A percentile compares a stretch with the other conserved stretches of the same genome.
Evolutionary conservation across 2,888 invertebrate genomes (phyloP).

Genomic region (Dryococelus australis): DNA sequence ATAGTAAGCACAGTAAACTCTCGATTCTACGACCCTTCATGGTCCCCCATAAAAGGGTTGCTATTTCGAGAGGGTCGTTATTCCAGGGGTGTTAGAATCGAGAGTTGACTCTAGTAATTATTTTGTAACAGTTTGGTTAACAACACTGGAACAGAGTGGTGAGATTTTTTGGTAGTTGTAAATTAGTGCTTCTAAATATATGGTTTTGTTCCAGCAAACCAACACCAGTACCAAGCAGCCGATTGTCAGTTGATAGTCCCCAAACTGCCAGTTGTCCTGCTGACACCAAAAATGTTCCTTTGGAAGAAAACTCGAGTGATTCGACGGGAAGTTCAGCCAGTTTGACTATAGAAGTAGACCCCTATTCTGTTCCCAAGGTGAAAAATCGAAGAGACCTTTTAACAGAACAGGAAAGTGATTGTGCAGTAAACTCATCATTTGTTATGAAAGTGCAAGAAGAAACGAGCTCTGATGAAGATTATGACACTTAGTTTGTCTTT

Average conservation of each 20-base stretch:
- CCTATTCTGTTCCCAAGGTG: background rate
- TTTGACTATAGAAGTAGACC: background rate
- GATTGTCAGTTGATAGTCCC: background rate
- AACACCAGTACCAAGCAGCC: background rate
- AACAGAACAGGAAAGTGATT: background rate
- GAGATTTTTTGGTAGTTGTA: too few species aligned
- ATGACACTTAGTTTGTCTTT: background rate
- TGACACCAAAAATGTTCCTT: background rate
- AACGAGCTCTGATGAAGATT: background rate
- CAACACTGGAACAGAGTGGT: too few species aligned
- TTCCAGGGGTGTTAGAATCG: too few species aligned
- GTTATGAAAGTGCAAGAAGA: background rate
- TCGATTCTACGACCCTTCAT: too few species aligned
- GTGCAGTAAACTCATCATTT: background rate
- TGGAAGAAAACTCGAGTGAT: background rate
- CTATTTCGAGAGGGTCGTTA: too few species aligned
- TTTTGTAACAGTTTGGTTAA: too few species aligned
- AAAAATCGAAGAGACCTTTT: background rate
- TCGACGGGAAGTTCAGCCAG: background rate
- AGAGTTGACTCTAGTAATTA: too few species aligned
- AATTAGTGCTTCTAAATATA: background rate
- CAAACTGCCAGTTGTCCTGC: background rate
- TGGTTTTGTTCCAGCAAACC: background rate
- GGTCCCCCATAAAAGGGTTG: too few species aligned
- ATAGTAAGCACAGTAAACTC: too few species aligned